A percentile compares a stretch with the other conserved stretches of the same genome.
phyloP scores from a whole-genome alignment of 2,113 vertebrate genomes.

The Strigops habroptila region DNA sequence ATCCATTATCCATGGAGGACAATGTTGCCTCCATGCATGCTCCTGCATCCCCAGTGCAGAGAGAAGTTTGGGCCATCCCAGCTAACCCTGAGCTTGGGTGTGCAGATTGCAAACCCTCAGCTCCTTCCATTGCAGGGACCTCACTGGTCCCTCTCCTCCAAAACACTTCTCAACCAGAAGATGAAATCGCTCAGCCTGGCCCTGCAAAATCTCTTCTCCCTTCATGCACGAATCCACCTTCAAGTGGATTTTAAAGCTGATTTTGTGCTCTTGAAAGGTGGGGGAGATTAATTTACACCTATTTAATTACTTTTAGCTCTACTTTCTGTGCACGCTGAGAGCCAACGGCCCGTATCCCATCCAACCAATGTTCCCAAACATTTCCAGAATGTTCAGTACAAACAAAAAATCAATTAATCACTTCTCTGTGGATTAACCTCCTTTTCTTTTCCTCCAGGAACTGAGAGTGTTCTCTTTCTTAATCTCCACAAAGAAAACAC shows the following conservation, averaged over 20 bases:
- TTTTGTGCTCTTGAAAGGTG: neutral
- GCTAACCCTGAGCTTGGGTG: neutral
- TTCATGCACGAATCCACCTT: fast-evolving
- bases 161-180: neutral
- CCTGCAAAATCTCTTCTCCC: neutral
- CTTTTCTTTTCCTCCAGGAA: neutral
- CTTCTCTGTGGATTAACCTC: slow-evolving; percentile 1
- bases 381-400: slow-evolving; percentile 37
- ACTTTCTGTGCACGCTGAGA: neutral
- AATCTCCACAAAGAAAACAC: neutral
- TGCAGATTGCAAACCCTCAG: neutral
- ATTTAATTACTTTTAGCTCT: neutral
- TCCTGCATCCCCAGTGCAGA: neutral
- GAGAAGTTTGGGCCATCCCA: neutral
- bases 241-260: neutral
- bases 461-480: neutral
- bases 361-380: neutral
- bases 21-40: fast-evolving
- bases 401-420: slow-evolving; percentile 28
- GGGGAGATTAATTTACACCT: neutral
- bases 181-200: neutral
- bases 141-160: neutral
- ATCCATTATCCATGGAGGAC: neutral
- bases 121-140: neutral
- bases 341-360: neutral